Base-by-base conservation (phyloP, 2,797 vertebrate genomes). In the Sylvia borin region DNA sequence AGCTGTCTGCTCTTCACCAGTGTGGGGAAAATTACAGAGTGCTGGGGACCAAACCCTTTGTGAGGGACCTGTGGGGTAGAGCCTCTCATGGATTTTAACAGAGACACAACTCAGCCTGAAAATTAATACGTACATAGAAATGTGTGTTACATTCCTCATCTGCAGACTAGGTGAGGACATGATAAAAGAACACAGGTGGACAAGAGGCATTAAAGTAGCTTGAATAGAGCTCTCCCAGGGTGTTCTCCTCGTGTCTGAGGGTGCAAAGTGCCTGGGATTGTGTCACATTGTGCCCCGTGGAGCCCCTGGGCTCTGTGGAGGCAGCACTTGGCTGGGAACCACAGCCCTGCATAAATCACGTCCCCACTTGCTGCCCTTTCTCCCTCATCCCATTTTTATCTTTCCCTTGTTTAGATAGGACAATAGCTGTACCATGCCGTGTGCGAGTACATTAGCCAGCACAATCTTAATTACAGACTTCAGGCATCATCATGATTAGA, bases 381-480 rank as follows among this genome's bases (percentile, higher is more conserved):
- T 87, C 66, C 72, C 76, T 88, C 85, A 24, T 65, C 79, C 82
- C 29, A 14, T 80, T 94, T 83, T 91, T 88, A 90, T 95, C 95
- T 95, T n/a, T 29, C 62, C 50, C 82, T 80, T 94, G 90, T 91
- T 94, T 83, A 91, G 93, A 92, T 38, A 92, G 93, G 90, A 97
- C 95, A 95, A 95, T 92, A 80, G 94, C 79, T 83, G 90, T 88
- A 91, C 94, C 82, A 68, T 0, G 34, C 91, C 9, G 6, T 5
- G 34, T 90, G 90, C 79, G 65, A 72, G 62, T 42, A 88, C 92
- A 95, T 95, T 95, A 97, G 89, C 93, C 87, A 94, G 95, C 92
- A 90, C 85, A 96, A 94, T 91, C 95, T 96, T 96, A 97, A 96
- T 97, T 96, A 96, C 76, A 92, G 95, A 95, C 95, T 95, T 93